Conservation (phyloP, 2,797 vertebrate genomes). For the Typhlichthys subterraneus region DNA sequence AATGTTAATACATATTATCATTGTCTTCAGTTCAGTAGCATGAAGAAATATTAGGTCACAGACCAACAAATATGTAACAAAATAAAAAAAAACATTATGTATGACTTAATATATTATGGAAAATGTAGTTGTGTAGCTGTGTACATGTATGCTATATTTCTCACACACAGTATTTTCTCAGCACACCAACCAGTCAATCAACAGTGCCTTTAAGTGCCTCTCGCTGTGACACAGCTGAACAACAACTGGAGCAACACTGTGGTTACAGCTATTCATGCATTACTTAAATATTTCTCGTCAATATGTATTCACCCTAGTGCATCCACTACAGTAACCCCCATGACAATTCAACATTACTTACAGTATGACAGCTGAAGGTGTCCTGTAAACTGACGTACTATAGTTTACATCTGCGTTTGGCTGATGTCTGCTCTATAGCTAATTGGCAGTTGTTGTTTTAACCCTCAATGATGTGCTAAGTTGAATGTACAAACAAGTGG, state of each 20-base stretch:
- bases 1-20: too few relatives aligned
- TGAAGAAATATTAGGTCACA: too few relatives aligned
- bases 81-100: constrained; percentile 10
- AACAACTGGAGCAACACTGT: too few relatives aligned
- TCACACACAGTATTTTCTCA: too few relatives aligned
- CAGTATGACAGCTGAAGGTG: constrained; percentile 7
- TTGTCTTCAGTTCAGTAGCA: too few relatives aligned
- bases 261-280: too few relatives aligned
- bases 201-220: too few relatives aligned
- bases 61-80: constrained; percentile 5
- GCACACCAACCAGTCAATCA: too few relatives aligned
- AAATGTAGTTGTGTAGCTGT: too few relatives aligned
- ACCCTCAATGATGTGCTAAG: constrained; percentile 47
- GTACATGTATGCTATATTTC: too few relatives aligned
- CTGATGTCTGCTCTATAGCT: constrained; percentile 36
- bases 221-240: too few relatives aligned
- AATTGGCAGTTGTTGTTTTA: constrained; percentile 62
- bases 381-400: background rate
- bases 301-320: background rate
- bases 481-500: constrained; percentile 53
- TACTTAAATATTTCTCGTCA: background rate
- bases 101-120: background rate
- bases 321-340: background rate
- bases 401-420: constrained; percentile 26
- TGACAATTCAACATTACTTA: constrained; percentile 1